Percentiles rank a stretch among this genome's conserved stretches.
phyloP scores from a whole-genome alignment of 2,113 vertebrate genomes.

The Turnix velox region DNA sequence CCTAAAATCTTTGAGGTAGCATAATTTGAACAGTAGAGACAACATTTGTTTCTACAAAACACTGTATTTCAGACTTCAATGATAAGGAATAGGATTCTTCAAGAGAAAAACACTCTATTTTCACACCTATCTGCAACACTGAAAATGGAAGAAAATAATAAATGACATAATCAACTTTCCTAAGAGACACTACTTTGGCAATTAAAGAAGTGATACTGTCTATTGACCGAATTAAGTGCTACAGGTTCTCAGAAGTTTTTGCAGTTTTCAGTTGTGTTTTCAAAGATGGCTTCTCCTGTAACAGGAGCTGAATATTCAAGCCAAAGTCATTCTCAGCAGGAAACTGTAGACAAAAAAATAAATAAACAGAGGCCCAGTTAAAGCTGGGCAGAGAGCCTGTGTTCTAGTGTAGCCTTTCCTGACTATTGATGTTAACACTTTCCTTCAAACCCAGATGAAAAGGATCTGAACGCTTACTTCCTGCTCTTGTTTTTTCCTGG shows the following conservation, averaged over 20 bases:
- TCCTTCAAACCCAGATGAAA: background rate
- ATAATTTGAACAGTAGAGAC: background rate
- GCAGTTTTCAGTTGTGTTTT: background rate
- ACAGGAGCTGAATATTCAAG: background rate
- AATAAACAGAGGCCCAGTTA: background rate
- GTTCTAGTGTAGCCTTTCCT: background rate
- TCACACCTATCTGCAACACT: background rate
- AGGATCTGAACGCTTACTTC: slow-evolving; percentile 75
- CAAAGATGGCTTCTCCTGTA: background rate
- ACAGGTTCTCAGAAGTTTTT: background rate
- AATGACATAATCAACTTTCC: background rate
- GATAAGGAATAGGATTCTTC: background rate
- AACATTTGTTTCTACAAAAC: background rate
- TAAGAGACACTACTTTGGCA: background rate
- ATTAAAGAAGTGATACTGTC: background rate
- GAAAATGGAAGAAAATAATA: background rate
- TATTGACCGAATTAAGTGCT: background rate
- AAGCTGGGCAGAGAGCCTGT: background rate
- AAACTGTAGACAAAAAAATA: background rate
- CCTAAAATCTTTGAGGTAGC: background rate
- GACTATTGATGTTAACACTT: background rate
- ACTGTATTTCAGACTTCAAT: background rate
- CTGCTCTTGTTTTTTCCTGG: slow-evolving; percentile 86
- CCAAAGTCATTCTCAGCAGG: background rate
- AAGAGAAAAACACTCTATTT: background rate